Conservation (phyloP, 2,888 invertebrate species). For the Chrysolina haemoptera region DNA sequence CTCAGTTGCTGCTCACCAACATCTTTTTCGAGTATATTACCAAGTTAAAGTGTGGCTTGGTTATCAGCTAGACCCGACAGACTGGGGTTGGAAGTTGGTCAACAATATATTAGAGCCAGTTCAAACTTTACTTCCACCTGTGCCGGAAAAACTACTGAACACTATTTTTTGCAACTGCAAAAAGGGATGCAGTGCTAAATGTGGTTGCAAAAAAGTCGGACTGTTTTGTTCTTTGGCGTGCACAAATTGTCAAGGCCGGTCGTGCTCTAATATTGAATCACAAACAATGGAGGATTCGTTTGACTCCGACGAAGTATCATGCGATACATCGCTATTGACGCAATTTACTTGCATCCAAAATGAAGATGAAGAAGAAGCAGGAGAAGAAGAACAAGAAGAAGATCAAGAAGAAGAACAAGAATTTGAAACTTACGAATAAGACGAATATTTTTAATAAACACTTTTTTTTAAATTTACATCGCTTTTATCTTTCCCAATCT, state of each 20-base stretch:
- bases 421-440: background rate
- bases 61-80: conserved; percentile 46
- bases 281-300: background rate
- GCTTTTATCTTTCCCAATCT: no score
- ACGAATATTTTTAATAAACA: background rate
- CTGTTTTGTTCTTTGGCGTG: no score
- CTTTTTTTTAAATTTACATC: no score
- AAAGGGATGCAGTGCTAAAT: no score
- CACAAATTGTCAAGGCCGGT: no score
- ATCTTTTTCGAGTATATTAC: conserved; percentile 51
- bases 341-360: background rate
- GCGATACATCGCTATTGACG: background rate
- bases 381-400: background rate
- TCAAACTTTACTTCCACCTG: conserved; percentile 9
- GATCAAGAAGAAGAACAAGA: no score
- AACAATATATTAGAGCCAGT: conserved; percentile 37
- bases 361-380: background rate
- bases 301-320: background rate
- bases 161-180: background rate
- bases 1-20: conserved; percentile 50
- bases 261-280: background rate
- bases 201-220: no score
- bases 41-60: conserved; percentile 50
- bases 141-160: background rate
- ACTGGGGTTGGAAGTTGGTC: conserved; percentile 48